A percentile compares a stretch with the other conserved stretches of the same genome.
These are phyloP conservation scores for Oryzias dopingdopingensis DNA, from an alignment of 2,797 vertebrate genomes.

Conservation along the genomic window DNA sequence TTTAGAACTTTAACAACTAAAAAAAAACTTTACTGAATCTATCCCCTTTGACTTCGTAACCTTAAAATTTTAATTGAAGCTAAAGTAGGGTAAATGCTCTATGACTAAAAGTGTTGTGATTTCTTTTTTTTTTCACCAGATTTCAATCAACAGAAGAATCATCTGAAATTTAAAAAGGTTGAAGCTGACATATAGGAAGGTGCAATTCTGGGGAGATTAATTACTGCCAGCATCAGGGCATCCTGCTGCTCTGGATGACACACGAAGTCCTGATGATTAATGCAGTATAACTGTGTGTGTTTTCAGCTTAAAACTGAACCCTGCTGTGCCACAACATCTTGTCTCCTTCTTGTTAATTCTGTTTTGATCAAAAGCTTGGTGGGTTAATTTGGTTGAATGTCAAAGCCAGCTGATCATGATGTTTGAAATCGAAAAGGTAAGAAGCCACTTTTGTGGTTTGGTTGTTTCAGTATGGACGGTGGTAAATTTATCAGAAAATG, in stretches of 20 bases:
- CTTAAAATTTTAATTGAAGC: background rate
- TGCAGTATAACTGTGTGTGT: conserved; percentile 34
- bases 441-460: conserved; percentile 31
- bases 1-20: background rate
- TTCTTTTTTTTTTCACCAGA: background rate
- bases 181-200: conserved; percentile 13
- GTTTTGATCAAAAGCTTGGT: conserved; percentile 75
- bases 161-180: conserved; percentile 10
- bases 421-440: conserved; percentile 63
- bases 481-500: conserved; percentile 6
- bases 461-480: conserved; percentile 19
- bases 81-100: conserved; percentile 3
- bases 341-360: conserved; percentile 66
- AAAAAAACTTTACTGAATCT: conserved; percentile 1
- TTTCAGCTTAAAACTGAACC: conserved; percentile 29
- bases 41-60: background rate
- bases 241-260: conserved; percentile 39
- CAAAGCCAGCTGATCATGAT: conserved; percentile 68
- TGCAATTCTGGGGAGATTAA: conserved; percentile 46
- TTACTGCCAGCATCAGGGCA: conserved; percentile 22
- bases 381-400: conserved; percentile 67
- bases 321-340: conserved; percentile 64
- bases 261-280: conserved; percentile 51
- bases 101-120: background rate
- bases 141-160: conserved; percentile 15